A percentile compares a stretch with the other conserved stretches of the same genome.
Evolutionary conservation across 2,888 invertebrate genomes (phyloP).

Genomic region (Timema podura): DNA sequence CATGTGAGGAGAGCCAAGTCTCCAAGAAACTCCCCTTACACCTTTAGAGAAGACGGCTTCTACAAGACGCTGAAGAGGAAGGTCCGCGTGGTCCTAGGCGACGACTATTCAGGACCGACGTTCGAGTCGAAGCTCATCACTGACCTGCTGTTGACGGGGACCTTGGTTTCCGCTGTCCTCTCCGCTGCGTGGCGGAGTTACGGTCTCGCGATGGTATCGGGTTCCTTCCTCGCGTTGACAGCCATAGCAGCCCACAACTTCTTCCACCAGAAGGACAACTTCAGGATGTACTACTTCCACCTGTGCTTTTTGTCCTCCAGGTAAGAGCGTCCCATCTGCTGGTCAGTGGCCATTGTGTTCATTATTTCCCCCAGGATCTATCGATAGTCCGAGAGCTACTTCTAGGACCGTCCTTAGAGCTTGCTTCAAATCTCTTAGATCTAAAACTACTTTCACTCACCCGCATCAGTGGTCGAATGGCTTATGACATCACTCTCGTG

Average conservation of each 20-base stretch:
- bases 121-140: constrained; percentile 21
- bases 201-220: constrained; percentile 50
- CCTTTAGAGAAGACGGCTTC: constrained; percentile 53
- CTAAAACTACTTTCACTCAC: no score
- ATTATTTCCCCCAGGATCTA: no score
- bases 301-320: constrained; percentile 61
- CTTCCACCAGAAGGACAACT: constrained; percentile 69
- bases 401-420: no score
- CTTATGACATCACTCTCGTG: no score
- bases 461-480: no score
- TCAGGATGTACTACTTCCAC: constrained; percentile 75
- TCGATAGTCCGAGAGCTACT: no score
- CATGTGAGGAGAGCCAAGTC: constrained; percentile 55
- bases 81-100: constrained; percentile 18
- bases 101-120: neutral
- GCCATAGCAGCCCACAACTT: constrained; percentile 69
- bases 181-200: constrained; percentile 32
- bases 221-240: constrained; percentile 55
- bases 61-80: constrained; percentile 55
- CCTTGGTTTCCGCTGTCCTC: constrained; percentile 41
- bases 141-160: constrained; percentile 44
- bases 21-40: constrained; percentile 66
- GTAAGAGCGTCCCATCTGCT: constrained; percentile 41
- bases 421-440: no score
- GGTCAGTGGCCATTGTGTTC: no score